Base-by-base conservation (phyloP, 1,140 invertebrate genomes). In the Mylabris phalerata region DNA sequence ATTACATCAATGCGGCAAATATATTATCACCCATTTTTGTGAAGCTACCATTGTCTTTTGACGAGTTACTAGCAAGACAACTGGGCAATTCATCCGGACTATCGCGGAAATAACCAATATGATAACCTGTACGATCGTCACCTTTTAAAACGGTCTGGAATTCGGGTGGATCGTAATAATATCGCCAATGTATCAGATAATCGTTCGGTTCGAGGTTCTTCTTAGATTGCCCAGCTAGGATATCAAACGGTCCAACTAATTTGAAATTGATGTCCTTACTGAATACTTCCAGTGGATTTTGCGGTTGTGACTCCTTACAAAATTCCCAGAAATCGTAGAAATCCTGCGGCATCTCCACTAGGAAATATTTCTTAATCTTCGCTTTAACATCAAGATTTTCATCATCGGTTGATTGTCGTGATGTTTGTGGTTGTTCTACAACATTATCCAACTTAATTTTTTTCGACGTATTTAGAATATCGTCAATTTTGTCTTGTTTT, bases 161-260 rank as follows among this genome's bases (percentile, higher is more conserved):
- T 77, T 97, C 93, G 39, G 94, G 93, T 43, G 91, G 90, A 81
- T 98, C 94, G 77, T 90, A 94, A 74, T 84, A 96, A 77, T 90
- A 95, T 67, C 94, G 80, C 87, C 90, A 95, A 71, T 96, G 92
- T 39, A 84, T 73, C 61, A 94, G 73, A 72, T 85, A 83, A 55
- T 84, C 75, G n/a, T 82, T 80, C 49, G 80, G 77, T 65, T 84
- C 69, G 38, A 78, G 73, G 9, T 45, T 48, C 38, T 55, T 49
- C 47, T 59, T 49, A 55, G 62, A 65, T 66, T 83, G 84, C 6
- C 84, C 84, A 48, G 80, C 77, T 24, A 95, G 71, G 27, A 95
- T 82, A 78, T 96, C 92, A 78, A 82, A 96, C 4, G 93, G 90
- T 1, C 93, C 93, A 55, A 94, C 90, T 41, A 95, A 73, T 60